Base-by-base conservation (phyloP, 2,113 vertebrate genomes). In the Heliornis fulica region DNA sequence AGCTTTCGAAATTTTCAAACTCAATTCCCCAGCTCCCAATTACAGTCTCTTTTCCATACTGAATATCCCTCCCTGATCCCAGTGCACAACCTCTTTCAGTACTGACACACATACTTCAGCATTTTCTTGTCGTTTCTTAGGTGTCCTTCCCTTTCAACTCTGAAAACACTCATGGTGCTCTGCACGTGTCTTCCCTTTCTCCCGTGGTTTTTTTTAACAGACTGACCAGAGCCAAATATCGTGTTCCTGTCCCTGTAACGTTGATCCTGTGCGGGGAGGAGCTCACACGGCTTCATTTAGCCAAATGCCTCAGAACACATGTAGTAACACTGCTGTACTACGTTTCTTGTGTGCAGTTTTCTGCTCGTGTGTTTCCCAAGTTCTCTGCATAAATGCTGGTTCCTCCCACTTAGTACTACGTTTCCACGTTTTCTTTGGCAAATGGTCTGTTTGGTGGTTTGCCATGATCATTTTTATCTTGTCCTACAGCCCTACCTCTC, bases 401-500 rank as follows among this genome's bases (percentile, higher is more conserved):
- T 80, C 41, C n/a, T 87, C 22, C 15, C 25, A 15, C 53, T 71
- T 32, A 45, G 46, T 53, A 13, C 50, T 53, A 6, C 3, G 4
- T 68, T 83, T 88, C 38, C 64, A 54, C 0, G 2, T 68, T 77
- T 80, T 51, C 65, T 87, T 66, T 56, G 59, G 71, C 57, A 74
- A 69, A 25, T 3, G 9, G 50, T 57, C 45, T 3, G 0, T 36
- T 63, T 36, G 80, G 51, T 85, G 57, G 60, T 51, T 89, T 79
- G 53, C 64, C 72, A 40, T 93, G 41, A 40, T 66, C 20, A 22
- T 43, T 85, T n/a, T 93, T 89, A 1, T 46, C 87, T 95, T 87
- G 14, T 57, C 48, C 93, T 77, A 5, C 98, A 99, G 99, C 98
- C 99, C 96, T 99, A 99, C 98, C 99, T 99, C 98, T 98, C 99